Evolutionary conservation across 1,140 invertebrate genomes (phyloP).

Genomic region (Philotrypesis tridentata): DNA sequence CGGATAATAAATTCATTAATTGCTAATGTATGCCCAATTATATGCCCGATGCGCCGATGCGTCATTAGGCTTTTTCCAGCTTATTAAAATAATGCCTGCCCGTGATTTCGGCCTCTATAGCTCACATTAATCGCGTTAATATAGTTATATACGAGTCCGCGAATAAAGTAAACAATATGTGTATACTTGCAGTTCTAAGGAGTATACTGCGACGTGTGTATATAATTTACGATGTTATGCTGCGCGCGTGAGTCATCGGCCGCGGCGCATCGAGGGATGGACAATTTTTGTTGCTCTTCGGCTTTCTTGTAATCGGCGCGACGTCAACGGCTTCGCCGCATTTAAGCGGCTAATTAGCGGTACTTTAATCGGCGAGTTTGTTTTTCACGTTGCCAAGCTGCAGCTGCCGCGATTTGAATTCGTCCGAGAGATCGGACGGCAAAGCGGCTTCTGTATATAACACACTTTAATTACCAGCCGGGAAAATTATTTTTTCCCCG

Average conservation of each 20-base stretch:
- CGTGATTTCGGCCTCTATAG: neutral
- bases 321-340: conserved; percentile 11
- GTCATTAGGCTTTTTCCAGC: neutral
- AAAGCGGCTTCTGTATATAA: conserved; percentile 41
- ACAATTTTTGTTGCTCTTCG: neutral
- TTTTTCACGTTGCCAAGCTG: conserved; percentile 45
- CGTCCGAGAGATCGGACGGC: too few relatives aligned
- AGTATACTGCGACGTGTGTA: too few relatives aligned
- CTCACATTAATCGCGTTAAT: too few relatives aligned
- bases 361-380: conserved; percentile 46
- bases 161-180: too few relatives aligned
- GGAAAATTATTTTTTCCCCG: neutral
- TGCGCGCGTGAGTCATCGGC: too few relatives aligned
- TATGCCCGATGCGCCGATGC: too few relatives aligned
- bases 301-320: neutral
- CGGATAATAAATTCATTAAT: too few relatives aligned
- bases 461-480: neutral
- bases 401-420: conserved; percentile 17
- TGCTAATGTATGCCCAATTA: neutral
- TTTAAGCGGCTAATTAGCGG: conserved; percentile 38
- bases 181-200: too few relatives aligned
- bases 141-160: too few relatives aligned
- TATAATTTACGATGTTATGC: too few relatives aligned
- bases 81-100: neutral
- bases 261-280: too few relatives aligned